Evolutionary conservation across 2,797 vertebrate species (phyloP), one percentile per base, ranked within the genome.

Genomic region (Perdix hodgsoniae): DNA sequence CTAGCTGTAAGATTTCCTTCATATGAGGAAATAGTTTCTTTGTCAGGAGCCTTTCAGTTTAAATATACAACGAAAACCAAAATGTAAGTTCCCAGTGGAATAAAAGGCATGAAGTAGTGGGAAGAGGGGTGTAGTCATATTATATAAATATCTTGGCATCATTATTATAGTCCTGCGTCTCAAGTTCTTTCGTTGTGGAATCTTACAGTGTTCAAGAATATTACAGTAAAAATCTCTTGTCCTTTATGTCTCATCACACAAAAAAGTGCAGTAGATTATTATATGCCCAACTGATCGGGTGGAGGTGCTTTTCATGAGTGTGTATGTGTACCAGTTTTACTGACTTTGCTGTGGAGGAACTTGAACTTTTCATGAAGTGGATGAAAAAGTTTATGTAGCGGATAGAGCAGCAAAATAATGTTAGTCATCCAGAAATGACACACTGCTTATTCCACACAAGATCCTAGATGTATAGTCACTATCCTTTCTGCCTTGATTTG

Each of bases 401-500:
- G 5, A 42, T 21, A 71, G 69, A 37, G 27, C 29, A 78, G 63
- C 47, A 92, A 42, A 84, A 69, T 82, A 35, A 52, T 57, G 33
- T 61, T 71, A 75, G 8, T 72, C 1, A 8, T 82, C 84, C 60
- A 75, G 75, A 92, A 87, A 84, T 79, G 57, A 75, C 49, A 49
- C 45, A 57, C 40, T 72, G 27, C 56, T 87, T 79, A 49, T 84
- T 81, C 24, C 22, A 21, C 19, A 18, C 9, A 63, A 84, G n/a
- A 76, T 59, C 49, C 33, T 40, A 67, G 54, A 57, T 52, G 17
- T 45, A 27, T 78, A 61, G 57, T 56, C 3, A 42, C 87, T 93
- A 88, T 86, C 73, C 86, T 80, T 81, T 79, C 44, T 81, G 37
- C 42, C 49, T 91, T 82, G 71, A 31, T 69, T 69, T 81, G 59